Percentiles rank a stretch among this genome's conserved stretches.
Evolutionary conservation across 2,888 invertebrate genomes (phyloP).

Genomic region (Heliconius ismenius): DNA sequence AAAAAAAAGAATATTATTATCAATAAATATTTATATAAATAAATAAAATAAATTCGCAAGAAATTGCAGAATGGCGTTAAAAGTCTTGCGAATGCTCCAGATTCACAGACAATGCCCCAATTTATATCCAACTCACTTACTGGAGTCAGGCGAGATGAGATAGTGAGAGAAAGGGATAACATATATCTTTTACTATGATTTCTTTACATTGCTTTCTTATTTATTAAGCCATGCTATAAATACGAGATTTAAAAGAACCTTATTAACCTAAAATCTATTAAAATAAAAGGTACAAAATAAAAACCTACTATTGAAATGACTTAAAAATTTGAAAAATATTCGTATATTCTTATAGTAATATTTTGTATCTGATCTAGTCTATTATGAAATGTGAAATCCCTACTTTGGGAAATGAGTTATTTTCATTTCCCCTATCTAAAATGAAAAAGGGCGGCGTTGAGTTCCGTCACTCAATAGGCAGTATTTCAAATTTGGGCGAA

Average conservation of each 20-base stretch:
- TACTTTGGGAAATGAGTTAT: no score
- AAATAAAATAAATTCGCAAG: constrained; percentile 54
- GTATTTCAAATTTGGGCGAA: no score
- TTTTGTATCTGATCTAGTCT: no score
- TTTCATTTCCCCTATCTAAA: no score
- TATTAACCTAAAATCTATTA: background rate
- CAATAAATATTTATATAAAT: background rate
- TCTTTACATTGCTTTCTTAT: constrained; percentile 32
- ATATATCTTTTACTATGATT: constrained; percentile 44
- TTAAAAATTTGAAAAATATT: no score
- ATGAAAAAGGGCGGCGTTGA: no score
- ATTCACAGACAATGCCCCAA: constrained; percentile 82
- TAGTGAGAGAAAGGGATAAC: constrained; percentile 57
- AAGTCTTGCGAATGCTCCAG: constrained; percentile 75
- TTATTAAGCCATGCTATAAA: background rate
- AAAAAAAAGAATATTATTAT: background rate
- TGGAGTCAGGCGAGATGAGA: constrained; percentile 67
- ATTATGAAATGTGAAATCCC: no score
- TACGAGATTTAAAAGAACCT: background rate
- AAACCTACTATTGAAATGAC: no score
- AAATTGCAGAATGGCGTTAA: constrained; percentile 69
- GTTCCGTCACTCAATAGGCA: background rate
- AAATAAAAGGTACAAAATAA: no score
- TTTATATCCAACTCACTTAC: constrained; percentile 82
- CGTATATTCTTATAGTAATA: no score